Evolutionary conservation across 2,113 vertebrate species (phyloP).

Genomic region (Cheilinus undulatus): DNA sequence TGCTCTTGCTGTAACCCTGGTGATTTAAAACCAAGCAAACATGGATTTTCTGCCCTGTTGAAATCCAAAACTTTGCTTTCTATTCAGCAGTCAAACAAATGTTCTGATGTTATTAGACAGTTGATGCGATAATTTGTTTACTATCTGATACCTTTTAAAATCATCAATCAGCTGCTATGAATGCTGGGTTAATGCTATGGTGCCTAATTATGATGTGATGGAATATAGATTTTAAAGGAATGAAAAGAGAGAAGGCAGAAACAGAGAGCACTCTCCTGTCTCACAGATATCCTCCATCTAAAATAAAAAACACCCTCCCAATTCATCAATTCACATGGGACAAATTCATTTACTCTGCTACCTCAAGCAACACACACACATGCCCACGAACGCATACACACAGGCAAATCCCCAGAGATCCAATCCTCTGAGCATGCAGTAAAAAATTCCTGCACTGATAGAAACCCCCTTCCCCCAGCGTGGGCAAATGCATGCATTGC

Average conservation of each 20-base stretch:
- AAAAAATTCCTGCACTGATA: constrained; percentile 75
- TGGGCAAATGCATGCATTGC: constrained; percentile 21
- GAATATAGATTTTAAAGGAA: constrained; percentile 16
- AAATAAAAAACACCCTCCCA: constrained; percentile 66
- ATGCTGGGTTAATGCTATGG: constrained; percentile 20
- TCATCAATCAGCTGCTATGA: constrained; percentile 41
- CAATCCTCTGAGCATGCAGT: constrained; percentile 64
- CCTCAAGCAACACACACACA: constrained; percentile 33
- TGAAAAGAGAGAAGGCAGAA: background rate
- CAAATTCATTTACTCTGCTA: constrained; percentile 67
- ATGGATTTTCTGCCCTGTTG: background rate
- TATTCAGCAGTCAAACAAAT: background rate
- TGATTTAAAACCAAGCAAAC: background rate
- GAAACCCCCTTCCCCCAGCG: constrained; percentile 69
- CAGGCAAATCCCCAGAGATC: constrained; percentile 68
- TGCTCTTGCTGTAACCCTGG: too few species aligned
- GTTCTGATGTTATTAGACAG: background rate
- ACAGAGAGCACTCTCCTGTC: constrained; percentile 17
- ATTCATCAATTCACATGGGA: constrained; percentile 63
- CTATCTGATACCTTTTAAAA: constrained; percentile 16
- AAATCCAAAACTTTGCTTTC: constrained; percentile 17
- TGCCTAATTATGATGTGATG: constrained; percentile 36
- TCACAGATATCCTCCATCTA: constrained; percentile 35
- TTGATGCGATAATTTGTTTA: constrained; percentile 26
- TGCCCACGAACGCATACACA: constrained; percentile 18